Evolutionary conservation across 2,113 vertebrate genomes (phyloP).

Genomic region (Progne subis): DNA sequence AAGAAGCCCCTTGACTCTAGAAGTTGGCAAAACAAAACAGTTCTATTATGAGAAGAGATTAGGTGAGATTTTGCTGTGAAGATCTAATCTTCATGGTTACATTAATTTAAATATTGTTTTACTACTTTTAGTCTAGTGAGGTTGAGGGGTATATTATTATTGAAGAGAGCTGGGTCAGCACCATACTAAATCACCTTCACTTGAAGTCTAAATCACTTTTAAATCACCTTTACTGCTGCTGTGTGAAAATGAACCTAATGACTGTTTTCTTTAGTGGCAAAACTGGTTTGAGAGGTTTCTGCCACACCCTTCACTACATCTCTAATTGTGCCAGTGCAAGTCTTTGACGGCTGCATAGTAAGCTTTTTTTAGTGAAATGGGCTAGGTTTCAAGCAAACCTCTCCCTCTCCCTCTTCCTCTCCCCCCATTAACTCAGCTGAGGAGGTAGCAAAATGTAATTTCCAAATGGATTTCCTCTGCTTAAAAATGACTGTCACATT

Average conservation of each 20-base stretch:
- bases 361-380: neutral
- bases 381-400: neutral
- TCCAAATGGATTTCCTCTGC: neutral
- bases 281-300: conserved; percentile 13
- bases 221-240: neutral
- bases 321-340: neutral
- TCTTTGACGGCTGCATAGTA: neutral
- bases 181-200: neutral
- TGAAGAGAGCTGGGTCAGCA: neutral
- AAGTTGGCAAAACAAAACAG: neutral
- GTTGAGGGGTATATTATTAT: neutral
- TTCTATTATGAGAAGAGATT: neutral
- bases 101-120: neutral
- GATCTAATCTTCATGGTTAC: neutral
- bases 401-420: neutral
- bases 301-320: neutral
- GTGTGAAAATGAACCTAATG: neutral
- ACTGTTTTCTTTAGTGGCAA: neutral
- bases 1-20: neutral
- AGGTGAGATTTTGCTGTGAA: neutral
- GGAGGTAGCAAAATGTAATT: neutral
- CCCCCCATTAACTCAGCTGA: neutral
- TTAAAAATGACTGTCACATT: neutral
- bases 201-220: neutral
- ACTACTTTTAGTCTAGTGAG: neutral